These are phyloP conservation scores for Lysandra coridon DNA, from an alignment of 2,888 invertebrate genomes.

Conservation along the genomic window DNA sequence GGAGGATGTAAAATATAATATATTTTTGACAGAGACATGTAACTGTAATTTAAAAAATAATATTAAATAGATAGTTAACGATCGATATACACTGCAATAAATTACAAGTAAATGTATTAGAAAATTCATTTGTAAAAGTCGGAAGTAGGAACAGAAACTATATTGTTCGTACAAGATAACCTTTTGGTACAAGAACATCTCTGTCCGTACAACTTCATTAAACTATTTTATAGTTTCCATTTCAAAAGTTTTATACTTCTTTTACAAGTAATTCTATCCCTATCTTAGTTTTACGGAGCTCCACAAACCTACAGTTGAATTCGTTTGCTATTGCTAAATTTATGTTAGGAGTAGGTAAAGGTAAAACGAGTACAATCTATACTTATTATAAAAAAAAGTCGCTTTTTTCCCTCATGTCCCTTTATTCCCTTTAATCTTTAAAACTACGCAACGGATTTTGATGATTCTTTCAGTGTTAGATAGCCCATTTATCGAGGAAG, in stretches of 20 bases:
- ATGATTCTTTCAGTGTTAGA: no score
- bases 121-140: constrained; percentile 21
- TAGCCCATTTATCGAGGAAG: no score
- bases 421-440: no score
- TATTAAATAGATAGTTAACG: no score
- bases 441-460: no score
- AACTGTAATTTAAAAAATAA: no score
- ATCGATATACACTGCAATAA: background rate
- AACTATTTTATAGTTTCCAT: constrained; percentile 23
- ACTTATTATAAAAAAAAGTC: no score
- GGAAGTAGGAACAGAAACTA: constrained; percentile 16
- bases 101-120: constrained; percentile 2
- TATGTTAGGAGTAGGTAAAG: background rate
- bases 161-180: constrained; percentile 7
- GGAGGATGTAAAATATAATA: no score
- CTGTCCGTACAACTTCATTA: constrained; percentile 21
- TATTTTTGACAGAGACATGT: no score
- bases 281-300: constrained; percentile 13
- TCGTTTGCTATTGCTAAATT: background rate
- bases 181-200: constrained; percentile 17
- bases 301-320: constrained; percentile 3
- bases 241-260: constrained; percentile 19
- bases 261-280: constrained; percentile 22
- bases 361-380: background rate
- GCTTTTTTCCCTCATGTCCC: no score